phyloP scores from a whole-genome alignment of 2,797 vertebrate genomes.

The Aplochiton taeniatus region DNA sequence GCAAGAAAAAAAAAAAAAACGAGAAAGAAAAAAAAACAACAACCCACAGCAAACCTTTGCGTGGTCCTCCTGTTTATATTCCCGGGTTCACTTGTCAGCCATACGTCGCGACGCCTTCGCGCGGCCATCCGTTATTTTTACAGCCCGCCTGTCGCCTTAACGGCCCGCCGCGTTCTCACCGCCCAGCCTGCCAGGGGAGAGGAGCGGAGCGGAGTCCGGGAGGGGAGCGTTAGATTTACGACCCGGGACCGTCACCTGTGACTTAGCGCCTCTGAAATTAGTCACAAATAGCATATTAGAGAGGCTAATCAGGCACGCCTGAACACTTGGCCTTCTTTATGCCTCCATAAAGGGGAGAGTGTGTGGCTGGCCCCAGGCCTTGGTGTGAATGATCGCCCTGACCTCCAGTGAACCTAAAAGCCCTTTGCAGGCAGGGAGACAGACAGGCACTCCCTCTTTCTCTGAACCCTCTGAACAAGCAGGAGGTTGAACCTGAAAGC shows the following conservation, averaged over 20 bases:
- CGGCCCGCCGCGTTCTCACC: slow-evolving; percentile 88
- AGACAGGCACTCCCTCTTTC: slow-evolving; percentile 50
- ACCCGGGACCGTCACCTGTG: slow-evolving; percentile 89
- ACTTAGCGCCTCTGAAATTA: slow-evolving; percentile 94
- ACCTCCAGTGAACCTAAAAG: slow-evolving; percentile 85
- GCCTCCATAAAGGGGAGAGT: slow-evolving; percentile 91
- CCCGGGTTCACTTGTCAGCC: slow-evolving; percentile 79
- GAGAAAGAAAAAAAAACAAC: slow-evolving; percentile 80
- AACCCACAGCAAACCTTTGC: slow-evolving; percentile 46
- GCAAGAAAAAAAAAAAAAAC: too few relatives aligned
- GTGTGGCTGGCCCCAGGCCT: slow-evolving; percentile 83
- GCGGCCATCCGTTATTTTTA: slow-evolving; percentile 85
- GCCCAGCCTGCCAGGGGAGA: slow-evolving; percentile 56
- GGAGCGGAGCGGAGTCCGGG: slow-evolving; percentile 54
- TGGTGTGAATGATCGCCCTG: slow-evolving; percentile 90
- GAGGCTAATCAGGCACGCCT: slow-evolving; percentile 94
- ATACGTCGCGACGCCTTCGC: slow-evolving; percentile 79
- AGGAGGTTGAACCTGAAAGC: slow-evolving; percentile 75
- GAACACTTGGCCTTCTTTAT: slow-evolving; percentile 92
- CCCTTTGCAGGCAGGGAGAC: slow-evolving; percentile 62
- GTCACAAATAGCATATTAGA: slow-evolving; percentile 99
- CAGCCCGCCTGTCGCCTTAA: slow-evolving; percentile 86
- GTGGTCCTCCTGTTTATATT: slow-evolving; percentile 51
- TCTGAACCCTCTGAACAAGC: not conserved
- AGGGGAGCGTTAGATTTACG: slow-evolving; percentile 86